Evolutionary conservation across 2,113 vertebrate genomes (phyloP).

Genomic region (Miniopterus natalensis): DNA sequence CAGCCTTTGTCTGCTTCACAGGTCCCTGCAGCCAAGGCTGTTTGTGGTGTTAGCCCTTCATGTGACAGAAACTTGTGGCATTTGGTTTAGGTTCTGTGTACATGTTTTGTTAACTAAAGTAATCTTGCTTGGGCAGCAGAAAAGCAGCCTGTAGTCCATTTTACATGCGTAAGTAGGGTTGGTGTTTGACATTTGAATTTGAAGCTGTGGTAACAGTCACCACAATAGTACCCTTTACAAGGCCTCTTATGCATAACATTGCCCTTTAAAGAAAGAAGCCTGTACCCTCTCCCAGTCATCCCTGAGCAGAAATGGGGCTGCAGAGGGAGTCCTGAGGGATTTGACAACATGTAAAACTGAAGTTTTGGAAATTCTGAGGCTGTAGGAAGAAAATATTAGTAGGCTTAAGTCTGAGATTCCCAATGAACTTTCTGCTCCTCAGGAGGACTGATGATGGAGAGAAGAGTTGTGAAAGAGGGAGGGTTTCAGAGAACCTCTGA

Average conservation of each 20-base stretch:
- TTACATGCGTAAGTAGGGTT: not conserved
- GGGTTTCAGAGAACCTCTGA: not conserved
- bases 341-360: not conserved
- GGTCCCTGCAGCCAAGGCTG: not conserved
- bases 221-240: not conserved
- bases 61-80: not conserved
- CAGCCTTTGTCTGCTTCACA: not conserved
- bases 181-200: constrained; percentile 55
- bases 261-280: not conserved
- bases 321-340: not conserved
- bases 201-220: not conserved
- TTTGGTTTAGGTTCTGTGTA: constrained; percentile 37
- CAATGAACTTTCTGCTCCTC: not conserved
- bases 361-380: not conserved
- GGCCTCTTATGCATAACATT: not conserved
- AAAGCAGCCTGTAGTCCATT: not conserved
- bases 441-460: not conserved
- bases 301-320: not conserved
- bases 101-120: constrained; percentile 11
- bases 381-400: not conserved
- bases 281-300: not conserved
- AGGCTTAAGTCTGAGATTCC: not conserved
- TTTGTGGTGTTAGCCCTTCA: not conserved
- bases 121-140: not conserved
- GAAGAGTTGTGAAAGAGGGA: not conserved